Base-by-base conservation (phyloP, 2,888 invertebrate species). In the Branchipolynoe longqiensis region DNA sequence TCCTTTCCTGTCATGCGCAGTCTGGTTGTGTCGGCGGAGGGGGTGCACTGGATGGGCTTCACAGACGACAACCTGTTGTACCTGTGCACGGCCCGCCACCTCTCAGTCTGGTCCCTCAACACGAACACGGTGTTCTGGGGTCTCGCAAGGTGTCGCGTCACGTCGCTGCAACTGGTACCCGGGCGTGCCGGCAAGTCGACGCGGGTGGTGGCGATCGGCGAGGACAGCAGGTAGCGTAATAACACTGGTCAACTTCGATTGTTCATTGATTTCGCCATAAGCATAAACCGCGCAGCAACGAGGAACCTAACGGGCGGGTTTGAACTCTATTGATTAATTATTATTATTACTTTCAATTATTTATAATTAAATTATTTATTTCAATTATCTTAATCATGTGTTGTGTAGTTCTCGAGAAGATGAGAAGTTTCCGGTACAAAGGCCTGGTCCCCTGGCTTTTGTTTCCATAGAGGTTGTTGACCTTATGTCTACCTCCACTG, bases 21-120 rank as follows among this genome's bases (percentile, higher is more conserved):
- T 59, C 31, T 88, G 12, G 83, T 85, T 62, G 87, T 90, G 74
- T 88, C 89, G 3, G 56, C 87, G 2, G 87, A 89, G 82, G 92
- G 92, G 8, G 88, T 93, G 6, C 87, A 91, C 87, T 93, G 93
- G 93, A 93, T 93, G 92, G 93, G 93, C 3, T 87, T 93, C 33
- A 92, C 92, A 0, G 92, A 93, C 84, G 92, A 92, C 87, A 90
- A 90, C 78, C 84, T 91, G n/a, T 87, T 93, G 38, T 93, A 91
- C 85, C 87, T 92, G 64, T 90, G 91, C 87, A 92, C 93, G 18
- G 88, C 90, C 78, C 88, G 91, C 28, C 89, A 90, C 78, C 87
- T 93, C 54, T 91, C 92, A 6, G 87, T 93, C 14, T 93, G 93
- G 93, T 89, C 90, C n/a, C 89, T 93, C 54, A 93, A 93, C 88